These are phyloP conservation scores for Siniperca knerii DNA, from an alignment of 2,113 vertebrate genomes.

Conservation along the genomic window DNA sequence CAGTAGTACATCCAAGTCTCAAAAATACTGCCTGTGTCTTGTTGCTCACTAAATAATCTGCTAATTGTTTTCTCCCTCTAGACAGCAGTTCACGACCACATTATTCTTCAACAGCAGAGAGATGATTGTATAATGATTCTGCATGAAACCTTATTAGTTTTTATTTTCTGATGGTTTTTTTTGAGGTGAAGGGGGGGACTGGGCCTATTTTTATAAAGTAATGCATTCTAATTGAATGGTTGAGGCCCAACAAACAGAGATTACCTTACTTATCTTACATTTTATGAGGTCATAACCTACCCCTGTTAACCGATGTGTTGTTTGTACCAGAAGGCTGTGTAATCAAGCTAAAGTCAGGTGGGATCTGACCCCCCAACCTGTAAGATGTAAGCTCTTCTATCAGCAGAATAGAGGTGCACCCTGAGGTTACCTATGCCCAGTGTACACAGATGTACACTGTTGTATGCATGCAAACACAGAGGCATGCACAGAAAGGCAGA, in stretches of 20 bases:
- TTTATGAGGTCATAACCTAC: conserved; percentile 38
- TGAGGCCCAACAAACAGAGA: conserved; percentile 5
- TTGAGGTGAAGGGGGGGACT: neutral
- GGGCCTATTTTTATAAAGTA: neutral
- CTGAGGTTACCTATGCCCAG: neutral
- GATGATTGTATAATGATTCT: too few relatives aligned
- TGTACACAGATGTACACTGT: neutral
- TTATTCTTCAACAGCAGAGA: too few relatives aligned
- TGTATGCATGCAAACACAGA: neutral
- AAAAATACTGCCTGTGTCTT: neutral
- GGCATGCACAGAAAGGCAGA: neutral
- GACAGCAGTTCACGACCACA: neutral
- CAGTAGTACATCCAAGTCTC: neutral
- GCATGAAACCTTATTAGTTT: neutral
- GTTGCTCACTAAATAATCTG: neutral
- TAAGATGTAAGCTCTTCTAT: conserved; percentile 24
- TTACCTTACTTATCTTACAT: conserved; percentile 34
- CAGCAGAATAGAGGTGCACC: conserved; percentile 31
- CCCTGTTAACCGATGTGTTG: conserved; percentile 20
- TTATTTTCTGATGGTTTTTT: neutral
- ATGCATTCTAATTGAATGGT: conserved; percentile 43
- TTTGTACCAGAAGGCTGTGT: conserved; percentile 22
- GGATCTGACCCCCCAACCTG: conserved; percentile 49
- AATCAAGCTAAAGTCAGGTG: conserved; percentile 51
- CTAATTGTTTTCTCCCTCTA: neutral